Conservation (phyloP, 2,888 invertebrate species). For the Colostygia pectinataria region DNA sequence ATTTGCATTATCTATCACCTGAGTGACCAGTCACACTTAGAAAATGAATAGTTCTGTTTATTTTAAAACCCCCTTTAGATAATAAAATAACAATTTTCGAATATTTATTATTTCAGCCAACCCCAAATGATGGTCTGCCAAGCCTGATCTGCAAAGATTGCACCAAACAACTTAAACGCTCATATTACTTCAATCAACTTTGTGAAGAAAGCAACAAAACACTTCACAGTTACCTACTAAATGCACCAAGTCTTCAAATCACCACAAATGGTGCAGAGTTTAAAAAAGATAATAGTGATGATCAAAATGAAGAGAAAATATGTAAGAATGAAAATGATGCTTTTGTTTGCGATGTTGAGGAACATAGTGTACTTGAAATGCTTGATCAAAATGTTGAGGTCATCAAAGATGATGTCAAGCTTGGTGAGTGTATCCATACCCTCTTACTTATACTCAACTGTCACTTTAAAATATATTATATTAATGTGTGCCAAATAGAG, state of each 20-base stretch:
- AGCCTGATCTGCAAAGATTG: constrained; percentile 70
- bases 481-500: too few species aligned
- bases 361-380: constrained; percentile 23
- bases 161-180: constrained; percentile 59
- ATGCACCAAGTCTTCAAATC: not conserved
- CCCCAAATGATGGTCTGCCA: constrained; percentile 63
- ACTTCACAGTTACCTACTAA: constrained; percentile 46
- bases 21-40: too few species aligned
- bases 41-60: too few species aligned
- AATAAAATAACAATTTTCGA: too few species aligned
- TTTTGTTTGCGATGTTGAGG: constrained; percentile 7
- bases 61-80: too few species aligned
- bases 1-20: too few species aligned
- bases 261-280: not conserved
- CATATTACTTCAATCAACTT: constrained; percentile 62
- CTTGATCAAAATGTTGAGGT: constrained; percentile 36
- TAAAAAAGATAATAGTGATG: constrained; percentile 24
- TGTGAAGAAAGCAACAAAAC: constrained; percentile 66
- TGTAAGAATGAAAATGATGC: constrained; percentile 29
- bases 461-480: not conserved
- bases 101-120: constrained; percentile 52
- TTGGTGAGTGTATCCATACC: constrained; percentile 38
- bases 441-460: not conserved
- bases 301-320: not conserved
- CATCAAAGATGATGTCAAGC: constrained; percentile 46